Conservation (phyloP, 2,113 vertebrate species). For the Coreoperca whiteheadi region DNA sequence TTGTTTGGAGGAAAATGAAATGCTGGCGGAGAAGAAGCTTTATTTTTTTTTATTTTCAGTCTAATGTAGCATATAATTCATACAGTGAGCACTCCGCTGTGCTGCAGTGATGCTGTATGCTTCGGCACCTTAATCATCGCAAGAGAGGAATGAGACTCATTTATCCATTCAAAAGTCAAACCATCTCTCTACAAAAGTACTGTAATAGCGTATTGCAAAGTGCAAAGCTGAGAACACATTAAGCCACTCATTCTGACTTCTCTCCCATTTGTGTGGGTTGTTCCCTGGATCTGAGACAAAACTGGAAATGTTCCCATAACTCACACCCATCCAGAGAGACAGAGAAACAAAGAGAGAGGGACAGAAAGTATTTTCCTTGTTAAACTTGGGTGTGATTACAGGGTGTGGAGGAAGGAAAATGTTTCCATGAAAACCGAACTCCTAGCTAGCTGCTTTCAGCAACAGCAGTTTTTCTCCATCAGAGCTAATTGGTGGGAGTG, state of each 20-base stretch:
- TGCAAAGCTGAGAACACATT: constrained; percentile 30
- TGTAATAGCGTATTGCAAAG: constrained; percentile 15
- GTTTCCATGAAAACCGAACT: constrained; percentile 56
- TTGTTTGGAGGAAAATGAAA: constrained; percentile 4
- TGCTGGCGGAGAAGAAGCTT: neutral
- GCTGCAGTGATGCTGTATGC: neutral
- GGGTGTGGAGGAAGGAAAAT: constrained; percentile 55
- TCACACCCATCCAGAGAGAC: constrained; percentile 47
- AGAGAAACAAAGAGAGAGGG: constrained; percentile 28
- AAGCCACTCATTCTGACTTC: constrained; percentile 28
- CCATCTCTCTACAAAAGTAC: neutral
- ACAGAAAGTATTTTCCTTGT: constrained; percentile 55
- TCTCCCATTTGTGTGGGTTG: constrained; percentile 47
- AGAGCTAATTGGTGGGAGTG: constrained; percentile 53
- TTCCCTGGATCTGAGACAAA: constrained; percentile 54
- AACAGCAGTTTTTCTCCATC: constrained; percentile 62
- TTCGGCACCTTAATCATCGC: constrained; percentile 23
- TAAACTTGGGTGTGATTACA: constrained; percentile 63
- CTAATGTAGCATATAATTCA: neutral
- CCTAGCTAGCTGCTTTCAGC: constrained; percentile 41
- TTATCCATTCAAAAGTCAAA: constrained; percentile 10
- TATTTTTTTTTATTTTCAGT: neutral
- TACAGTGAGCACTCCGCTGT: constrained; percentile 13
- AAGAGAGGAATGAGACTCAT: constrained; percentile 13
- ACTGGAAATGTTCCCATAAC: constrained; percentile 46